Conservation (phyloP, 2,113 vertebrate genomes). For the Bettongia penicillata region DNA sequence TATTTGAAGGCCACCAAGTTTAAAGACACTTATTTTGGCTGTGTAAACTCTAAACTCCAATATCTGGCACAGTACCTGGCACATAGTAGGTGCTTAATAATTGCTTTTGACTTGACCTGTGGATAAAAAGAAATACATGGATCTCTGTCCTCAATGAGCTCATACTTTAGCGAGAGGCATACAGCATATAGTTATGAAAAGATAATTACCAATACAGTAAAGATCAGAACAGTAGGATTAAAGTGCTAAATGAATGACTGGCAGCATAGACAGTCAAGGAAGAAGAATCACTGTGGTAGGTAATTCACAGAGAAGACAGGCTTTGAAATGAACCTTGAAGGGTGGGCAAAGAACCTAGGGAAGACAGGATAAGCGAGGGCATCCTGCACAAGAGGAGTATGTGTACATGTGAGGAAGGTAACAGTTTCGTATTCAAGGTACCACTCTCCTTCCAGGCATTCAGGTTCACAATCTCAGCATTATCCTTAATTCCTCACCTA, state of each 20-base stretch:
- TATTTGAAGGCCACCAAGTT: not conserved
- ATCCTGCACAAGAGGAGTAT: not conserved
- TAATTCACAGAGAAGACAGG: not conserved
- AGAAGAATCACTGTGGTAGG: too few relatives aligned
- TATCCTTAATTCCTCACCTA: not conserved
- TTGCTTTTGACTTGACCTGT: not conserved
- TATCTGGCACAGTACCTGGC: not conserved
- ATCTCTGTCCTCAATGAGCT: not conserved
- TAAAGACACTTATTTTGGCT: not conserved
- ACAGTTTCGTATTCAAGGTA: not conserved
- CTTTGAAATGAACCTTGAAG: not conserved
- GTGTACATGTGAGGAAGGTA: not conserved
- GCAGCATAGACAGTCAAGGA: not conserved
- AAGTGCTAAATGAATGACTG: not conserved
- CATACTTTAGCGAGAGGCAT: not conserved
- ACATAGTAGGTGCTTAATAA: not conserved
- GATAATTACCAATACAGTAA: not conserved
- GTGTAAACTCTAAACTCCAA: not conserved
- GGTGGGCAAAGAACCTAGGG: not conserved
- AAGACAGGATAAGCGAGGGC: not conserved
- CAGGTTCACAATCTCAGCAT: not conserved
- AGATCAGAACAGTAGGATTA: not conserved
- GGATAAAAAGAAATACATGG: not conserved
- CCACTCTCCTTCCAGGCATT: not conserved
- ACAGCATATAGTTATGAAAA: not conserved